Evolutionary conservation across 1,140 invertebrate species (phyloP).

Genomic region (Heliconius melpomene): DNA sequence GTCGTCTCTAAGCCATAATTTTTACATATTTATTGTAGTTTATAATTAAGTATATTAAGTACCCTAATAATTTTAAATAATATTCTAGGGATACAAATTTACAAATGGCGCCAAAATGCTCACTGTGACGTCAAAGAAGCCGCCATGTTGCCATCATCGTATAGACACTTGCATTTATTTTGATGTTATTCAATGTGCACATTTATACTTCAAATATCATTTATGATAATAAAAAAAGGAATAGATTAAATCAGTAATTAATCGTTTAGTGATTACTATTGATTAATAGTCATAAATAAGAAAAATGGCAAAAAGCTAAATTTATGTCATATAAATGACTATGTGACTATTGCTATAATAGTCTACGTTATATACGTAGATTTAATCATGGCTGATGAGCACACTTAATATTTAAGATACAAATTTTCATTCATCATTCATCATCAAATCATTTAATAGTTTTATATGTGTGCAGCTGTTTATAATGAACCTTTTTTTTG

Average conservation of each 20-base stretch:
- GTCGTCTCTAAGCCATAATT: background rate
- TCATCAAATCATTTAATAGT: background rate
- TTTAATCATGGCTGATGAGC: no score
- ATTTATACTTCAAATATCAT: background rate
- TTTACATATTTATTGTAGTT: background rate
- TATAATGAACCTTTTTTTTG: background rate
- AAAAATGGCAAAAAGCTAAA: background rate
- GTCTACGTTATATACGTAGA: no score
- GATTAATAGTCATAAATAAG: no score
- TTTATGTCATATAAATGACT: background rate
- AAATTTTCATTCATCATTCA: no score
- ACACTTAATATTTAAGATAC: no score
- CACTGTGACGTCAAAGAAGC: constrained; percentile 73
- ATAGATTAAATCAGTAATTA: no score
- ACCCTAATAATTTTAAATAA: constrained; percentile 53
- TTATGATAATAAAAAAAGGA: no score
- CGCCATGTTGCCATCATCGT: constrained; percentile 40
- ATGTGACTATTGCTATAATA: no score
- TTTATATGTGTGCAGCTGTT: background rate
- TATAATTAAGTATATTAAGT: constrained; percentile 12
- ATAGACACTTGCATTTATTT: constrained; percentile 37
- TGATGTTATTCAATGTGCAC: background rate
- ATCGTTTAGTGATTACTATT: no score
- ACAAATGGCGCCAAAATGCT: constrained; percentile 73
- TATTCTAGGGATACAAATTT: constrained; percentile 69